Evolutionary conservation across 2,113 vertebrate genomes (phyloP), one percentile per base, ranked within the genome.

Genomic region (Buteo buteo): DNA sequence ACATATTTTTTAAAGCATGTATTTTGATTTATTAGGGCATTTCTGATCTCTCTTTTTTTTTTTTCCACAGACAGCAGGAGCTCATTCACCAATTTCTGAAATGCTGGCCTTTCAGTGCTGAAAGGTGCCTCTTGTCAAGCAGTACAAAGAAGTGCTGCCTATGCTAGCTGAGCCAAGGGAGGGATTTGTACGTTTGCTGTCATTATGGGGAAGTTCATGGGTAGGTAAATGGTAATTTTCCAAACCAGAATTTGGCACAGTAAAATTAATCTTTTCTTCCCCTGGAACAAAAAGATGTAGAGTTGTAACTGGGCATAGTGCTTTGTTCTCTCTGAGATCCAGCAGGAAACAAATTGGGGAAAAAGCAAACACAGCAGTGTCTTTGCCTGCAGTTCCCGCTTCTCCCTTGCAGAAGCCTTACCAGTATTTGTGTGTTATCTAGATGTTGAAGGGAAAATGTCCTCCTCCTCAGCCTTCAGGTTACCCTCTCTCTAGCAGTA

Each of bases 161-260:
- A 0, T 28, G 81, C 74, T 78, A 10, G 13, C 86, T 74, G 80
- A 64, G 80, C 77, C 50, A 45, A 83, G n/a, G 67, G 16, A 90
- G 64, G 64, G 67, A 92, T 57, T 31, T 64, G 31, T 36, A 40
- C 0, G 5, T 65, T 59, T 67, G 36, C 69, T 45, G 45, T 88
- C 47, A 64, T 74, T 92, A 59, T 25, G 24, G 74, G 76, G 57
- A 82, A 86, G 44, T 84, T 65, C 26, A 31, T 26, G 72, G 57
- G 34, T 82, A 91, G 83, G 90, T 93, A 93, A 89, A 86, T 61
- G 80, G 34, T 97, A 91, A 54, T 96, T 94, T 94, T 92, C 47
- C 83, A 82, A 71, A 72, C 55, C 26, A 94, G 73, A 94, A 49
- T 91, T 82, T 95, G 91, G 86, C 73, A 79, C 8, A 0, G 1